Conservation (phyloP, 2,797 vertebrate species). For the Macropodus opercularis region DNA sequence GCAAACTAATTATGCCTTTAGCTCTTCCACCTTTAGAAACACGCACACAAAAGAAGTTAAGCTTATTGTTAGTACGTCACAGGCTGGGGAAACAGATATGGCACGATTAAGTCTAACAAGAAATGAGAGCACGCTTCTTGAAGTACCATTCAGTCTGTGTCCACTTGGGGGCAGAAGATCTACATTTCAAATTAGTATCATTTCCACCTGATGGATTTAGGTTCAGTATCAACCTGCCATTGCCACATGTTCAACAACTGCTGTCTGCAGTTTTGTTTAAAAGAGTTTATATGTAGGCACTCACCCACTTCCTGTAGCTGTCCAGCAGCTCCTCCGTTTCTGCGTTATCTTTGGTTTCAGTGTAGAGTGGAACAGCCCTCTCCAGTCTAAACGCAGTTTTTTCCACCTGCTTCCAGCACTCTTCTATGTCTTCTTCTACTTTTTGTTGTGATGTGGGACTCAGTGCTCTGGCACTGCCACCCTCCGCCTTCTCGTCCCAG, state of each 20-base stretch:
- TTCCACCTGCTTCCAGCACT: conserved; percentile 80
- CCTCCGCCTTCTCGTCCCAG: conserved; percentile 1
- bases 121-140: too few relatives aligned
- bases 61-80: too few relatives aligned
- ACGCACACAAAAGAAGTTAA: conserved; percentile 1
- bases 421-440: conserved; percentile 70
- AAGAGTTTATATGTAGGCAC: conserved; percentile 7
- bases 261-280: background rate
- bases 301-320: conserved; percentile 58
- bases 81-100: background rate
- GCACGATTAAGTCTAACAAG: too few relatives aligned
- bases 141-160: too few relatives aligned
- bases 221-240: background rate
- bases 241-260: background rate
- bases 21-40: conserved; percentile 70
- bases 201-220: too few relatives aligned
- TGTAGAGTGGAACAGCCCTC: conserved; percentile 47
- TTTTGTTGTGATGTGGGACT: conserved; percentile 42
- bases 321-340: conserved; percentile 62
- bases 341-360: conserved; percentile 24
- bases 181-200: too few relatives aligned
- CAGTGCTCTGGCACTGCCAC: background rate
- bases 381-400: conserved; percentile 54
- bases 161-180: too few relatives aligned
- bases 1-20: conserved; percentile 38